phyloP scores from a whole-genome alignment of 2,113 vertebrate species.

The Zingel zingel region DNA sequence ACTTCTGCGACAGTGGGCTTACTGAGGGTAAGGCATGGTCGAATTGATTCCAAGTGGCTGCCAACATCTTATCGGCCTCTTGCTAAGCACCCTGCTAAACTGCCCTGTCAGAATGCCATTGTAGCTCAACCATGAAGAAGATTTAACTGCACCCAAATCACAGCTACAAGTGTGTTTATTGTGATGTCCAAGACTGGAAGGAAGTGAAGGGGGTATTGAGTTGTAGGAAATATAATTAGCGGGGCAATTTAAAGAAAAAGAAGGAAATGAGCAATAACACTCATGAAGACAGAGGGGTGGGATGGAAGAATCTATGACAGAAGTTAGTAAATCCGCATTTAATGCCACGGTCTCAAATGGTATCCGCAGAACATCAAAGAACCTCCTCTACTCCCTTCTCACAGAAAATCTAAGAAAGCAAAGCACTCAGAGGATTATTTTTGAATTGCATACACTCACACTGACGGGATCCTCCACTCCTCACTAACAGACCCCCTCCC shows the following conservation, averaged over 20 bases:
- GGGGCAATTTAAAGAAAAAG: constrained; percentile 38
- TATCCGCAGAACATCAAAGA: constrained; percentile 80
- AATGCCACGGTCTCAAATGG: constrained; percentile 70
- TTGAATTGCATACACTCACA: constrained; percentile 40
- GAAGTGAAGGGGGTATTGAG: constrained; percentile 35
- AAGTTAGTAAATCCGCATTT: constrained; percentile 74
- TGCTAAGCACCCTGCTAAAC: constrained; percentile 68
- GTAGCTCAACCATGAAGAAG: constrained; percentile 30
- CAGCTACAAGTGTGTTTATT: constrained; percentile 46
- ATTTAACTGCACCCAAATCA: constrained; percentile 54
- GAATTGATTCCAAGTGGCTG: constrained; percentile 75
- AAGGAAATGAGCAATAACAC: constrained; percentile 47
- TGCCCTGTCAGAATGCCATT: constrained; percentile 54
- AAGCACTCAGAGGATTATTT: constrained; percentile 78
- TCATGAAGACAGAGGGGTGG: constrained; percentile 4
- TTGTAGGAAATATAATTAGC: constrained; percentile 17
- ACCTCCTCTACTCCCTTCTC: constrained; percentile 17
- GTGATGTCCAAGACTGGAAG: constrained; percentile 22
- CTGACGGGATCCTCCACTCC: constrained; percentile 44
- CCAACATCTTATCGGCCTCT: constrained; percentile 66
- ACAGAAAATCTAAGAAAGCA: constrained; percentile 70
- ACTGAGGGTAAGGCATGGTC: constrained; percentile 55
- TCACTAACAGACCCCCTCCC: constrained; percentile 23
- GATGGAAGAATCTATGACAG: constrained; percentile 58
- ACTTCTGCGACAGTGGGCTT: constrained; percentile 34